phyloP scores from a whole-genome alignment of 1,140 invertebrate species.

The Meloidogyne hapla region DNA sequence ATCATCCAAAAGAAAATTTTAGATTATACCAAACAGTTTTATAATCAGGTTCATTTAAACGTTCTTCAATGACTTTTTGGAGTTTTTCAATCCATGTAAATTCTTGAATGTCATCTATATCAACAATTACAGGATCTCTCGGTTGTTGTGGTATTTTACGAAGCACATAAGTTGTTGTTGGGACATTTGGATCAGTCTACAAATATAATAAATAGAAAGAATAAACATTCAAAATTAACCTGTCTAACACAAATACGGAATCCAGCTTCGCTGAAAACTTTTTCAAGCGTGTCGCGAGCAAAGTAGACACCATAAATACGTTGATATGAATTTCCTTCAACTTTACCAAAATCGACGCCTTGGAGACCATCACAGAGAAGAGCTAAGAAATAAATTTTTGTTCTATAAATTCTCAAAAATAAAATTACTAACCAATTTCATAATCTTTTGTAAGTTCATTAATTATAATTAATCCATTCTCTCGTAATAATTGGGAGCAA shows the following conservation, averaged over 20 bases:
- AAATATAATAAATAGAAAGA: neutral
- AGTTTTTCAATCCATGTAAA: slow-evolving; percentile 75
- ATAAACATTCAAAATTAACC: slow-evolving; percentile 17
- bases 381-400: slow-evolving; percentile 12
- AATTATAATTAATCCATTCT: slow-evolving; percentile 74
- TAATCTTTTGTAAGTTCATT: slow-evolving; percentile 59
- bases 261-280: slow-evolving; percentile 65
- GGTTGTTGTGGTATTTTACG: slow-evolving; percentile 46
- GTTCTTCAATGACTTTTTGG: slow-evolving; percentile 65
- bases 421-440: slow-evolving; percentile 46
- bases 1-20: neutral
- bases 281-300: slow-evolving; percentile 57
- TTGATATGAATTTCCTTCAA: slow-evolving; percentile 23
- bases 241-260: slow-evolving; percentile 61
- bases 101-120: slow-evolving; percentile 65
- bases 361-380: slow-evolving; percentile 68
- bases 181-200: slow-evolving; percentile 47
- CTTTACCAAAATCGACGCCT: slow-evolving; percentile 69
- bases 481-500: slow-evolving; percentile 70
- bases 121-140: slow-evolving; percentile 61
- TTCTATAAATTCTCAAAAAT: neutral
- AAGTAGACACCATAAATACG: slow-evolving; percentile 61
- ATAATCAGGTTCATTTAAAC: slow-evolving; percentile 70
- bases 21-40: slow-evolving; percentile 69
- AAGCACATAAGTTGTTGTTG: slow-evolving; percentile 54